Evolutionary conservation across 2,888 invertebrate species (phyloP).

Genomic region (Aspidiotus rigidus): DNA sequence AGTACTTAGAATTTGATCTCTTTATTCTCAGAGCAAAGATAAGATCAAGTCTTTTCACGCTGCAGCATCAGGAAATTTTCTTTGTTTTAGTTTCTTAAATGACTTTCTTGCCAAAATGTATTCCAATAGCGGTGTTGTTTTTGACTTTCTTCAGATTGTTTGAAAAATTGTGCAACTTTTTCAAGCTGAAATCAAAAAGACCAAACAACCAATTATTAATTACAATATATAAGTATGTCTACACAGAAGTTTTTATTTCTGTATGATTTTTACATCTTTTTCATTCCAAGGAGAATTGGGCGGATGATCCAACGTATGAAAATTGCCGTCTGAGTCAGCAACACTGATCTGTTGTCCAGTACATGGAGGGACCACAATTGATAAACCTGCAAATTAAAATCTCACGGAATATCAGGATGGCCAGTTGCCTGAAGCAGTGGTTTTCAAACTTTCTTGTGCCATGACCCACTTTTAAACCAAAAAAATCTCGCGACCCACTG

Average conservation of each 20-base stretch:
- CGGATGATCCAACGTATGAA: conserved; percentile 19
- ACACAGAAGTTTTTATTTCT: neutral
- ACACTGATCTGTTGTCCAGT: conserved; percentile 9
- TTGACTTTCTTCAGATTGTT: conserved; percentile 23
- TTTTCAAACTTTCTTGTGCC: too few relatives aligned
- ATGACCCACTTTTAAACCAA: too few relatives aligned
- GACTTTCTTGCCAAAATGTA: conserved; percentile 12
- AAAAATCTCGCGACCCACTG: too few relatives aligned
- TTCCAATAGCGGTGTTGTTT: conserved; percentile 21
- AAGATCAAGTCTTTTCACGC: too few relatives aligned
- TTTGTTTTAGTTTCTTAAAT: too few relatives aligned
- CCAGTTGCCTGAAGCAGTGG: too few relatives aligned
- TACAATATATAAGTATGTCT: neutral
- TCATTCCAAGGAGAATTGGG: conserved; percentile 7
- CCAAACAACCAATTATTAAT: neutral
- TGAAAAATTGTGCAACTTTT: conserved; percentile 8
- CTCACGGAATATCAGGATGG: too few relatives aligned
- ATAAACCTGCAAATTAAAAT: neutral
- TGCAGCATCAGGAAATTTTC: too few relatives aligned
- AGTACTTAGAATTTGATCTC: too few relatives aligned
- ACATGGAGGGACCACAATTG: conserved; percentile 11
- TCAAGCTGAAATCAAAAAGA: neutral
- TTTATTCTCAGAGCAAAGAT: too few relatives aligned
- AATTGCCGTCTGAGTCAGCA: conserved; percentile 23
- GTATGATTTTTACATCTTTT: conserved; percentile 12